Evolutionary conservation across 2,888 invertebrate species (phyloP).

Genomic region (Ceriagrion tenellum): DNA sequence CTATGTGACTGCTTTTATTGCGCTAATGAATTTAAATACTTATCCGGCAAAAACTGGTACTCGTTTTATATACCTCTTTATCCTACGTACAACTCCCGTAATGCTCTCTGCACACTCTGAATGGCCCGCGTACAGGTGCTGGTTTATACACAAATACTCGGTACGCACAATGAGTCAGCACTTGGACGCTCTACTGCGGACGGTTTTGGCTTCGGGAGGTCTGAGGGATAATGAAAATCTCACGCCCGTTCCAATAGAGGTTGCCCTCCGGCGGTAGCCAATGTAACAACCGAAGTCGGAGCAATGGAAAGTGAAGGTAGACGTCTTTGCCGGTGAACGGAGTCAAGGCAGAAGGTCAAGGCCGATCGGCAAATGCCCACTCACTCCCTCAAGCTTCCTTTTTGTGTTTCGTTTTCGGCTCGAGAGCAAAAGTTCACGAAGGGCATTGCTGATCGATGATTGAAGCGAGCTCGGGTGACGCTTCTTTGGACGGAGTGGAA

Average conservation of each 20-base stretch:
- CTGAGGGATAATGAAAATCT: not conserved
- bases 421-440: conserved; percentile 14
- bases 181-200: not conserved
- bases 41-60: too few relatives aligned
- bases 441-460: not conserved
- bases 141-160: too few relatives aligned
- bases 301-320: conserved; percentile 13
- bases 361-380: not conserved
- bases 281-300: conserved; percentile 5
- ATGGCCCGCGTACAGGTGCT: too few relatives aligned
- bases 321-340: conserved; percentile 3
- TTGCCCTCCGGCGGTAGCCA: not conserved
- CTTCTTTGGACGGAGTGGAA: not conserved
- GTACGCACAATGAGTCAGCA: not conserved
- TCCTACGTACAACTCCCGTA: too few relatives aligned
- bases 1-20: too few relatives aligned
- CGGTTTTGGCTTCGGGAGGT: not conserved
- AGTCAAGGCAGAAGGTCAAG: conserved; percentile 29
- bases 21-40: too few relatives aligned
- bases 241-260: not conserved
- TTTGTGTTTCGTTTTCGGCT: not conserved
- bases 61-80: too few relatives aligned
- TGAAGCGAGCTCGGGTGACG: not conserved
- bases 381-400: not conserved
- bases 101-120: too few relatives aligned